Evolutionary conservation across 2,113 vertebrate species (phyloP).

Genomic region (Laticauda laticaudata): DNA sequence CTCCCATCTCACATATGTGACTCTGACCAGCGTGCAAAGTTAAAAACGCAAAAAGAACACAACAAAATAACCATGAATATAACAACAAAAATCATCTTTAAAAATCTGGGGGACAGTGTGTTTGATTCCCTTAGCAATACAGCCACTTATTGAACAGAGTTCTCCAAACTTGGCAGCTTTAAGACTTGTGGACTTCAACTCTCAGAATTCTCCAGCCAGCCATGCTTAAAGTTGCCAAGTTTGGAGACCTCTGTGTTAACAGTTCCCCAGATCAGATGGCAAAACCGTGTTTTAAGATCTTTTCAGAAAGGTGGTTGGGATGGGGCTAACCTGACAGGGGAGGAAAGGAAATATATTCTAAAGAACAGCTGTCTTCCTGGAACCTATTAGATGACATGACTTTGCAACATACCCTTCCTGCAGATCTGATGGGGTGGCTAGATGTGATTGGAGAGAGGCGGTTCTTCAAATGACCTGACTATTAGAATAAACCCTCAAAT

Average conservation of each 20-base stretch:
- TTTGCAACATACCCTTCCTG: too few relatives aligned
- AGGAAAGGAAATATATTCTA: not conserved
- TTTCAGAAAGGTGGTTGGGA: not conserved
- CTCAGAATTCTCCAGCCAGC: too few relatives aligned
- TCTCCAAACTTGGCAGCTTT: too few relatives aligned
- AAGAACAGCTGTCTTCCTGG: not conserved
- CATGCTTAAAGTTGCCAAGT: too few relatives aligned
- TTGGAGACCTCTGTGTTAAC: not conserved
- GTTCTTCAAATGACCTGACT: too few relatives aligned
- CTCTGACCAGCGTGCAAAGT: not conserved
- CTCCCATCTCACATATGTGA: not conserved
- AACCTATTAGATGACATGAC: not conserved
- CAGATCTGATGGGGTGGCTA: too few relatives aligned
- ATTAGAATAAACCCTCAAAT: not conserved
- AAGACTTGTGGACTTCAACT: too few relatives aligned
- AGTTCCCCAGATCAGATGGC: not conserved
- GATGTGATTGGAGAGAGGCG: too few relatives aligned
- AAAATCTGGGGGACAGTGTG: not conserved
- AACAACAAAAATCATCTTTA: not conserved
- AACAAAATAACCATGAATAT: not conserved
- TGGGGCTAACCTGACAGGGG: not conserved
- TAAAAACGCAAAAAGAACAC: not conserved
- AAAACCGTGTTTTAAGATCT: not conserved
- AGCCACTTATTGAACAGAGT: not conserved
- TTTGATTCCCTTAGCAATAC: not conserved